Evolutionary conservation across 2,888 invertebrate species (phyloP).

Genomic region (Thereva nobilitata): DNA sequence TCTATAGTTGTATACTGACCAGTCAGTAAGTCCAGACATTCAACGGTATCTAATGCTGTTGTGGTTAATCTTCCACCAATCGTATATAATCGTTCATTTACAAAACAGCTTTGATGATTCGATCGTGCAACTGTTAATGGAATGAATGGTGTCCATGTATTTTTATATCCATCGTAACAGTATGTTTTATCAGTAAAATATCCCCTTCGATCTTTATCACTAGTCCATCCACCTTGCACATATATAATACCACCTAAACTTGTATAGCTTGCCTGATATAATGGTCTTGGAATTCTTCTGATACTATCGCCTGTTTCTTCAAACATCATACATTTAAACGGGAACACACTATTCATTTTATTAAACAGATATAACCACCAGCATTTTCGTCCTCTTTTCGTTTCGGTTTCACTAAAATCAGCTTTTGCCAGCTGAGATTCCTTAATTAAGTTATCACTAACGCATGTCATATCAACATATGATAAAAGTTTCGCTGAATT

Average conservation of each 20-base stretch:
- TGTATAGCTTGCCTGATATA: slow-evolving; percentile 36
- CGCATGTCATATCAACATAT: slow-evolving; percentile 26
- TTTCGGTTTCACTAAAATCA: too few species aligned
- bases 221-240: slow-evolving; percentile 42
- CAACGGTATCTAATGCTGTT: slow-evolving; percentile 36
- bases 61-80: slow-evolving; percentile 40
- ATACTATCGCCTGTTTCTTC: slow-evolving; percentile 22
- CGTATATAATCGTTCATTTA: slow-evolving; percentile 37
- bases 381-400: too few species aligned
- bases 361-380: not conserved
- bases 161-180: slow-evolving; percentile 37
- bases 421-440: not conserved
- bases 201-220: not conserved
- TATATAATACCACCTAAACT: slow-evolving; percentile 40
- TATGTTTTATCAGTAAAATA: slow-evolving; percentile 25
- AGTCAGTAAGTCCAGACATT: slow-evolving; percentile 39
- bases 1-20: slow-evolving; percentile 22
- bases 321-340: slow-evolving; percentile 29
- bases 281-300: not conserved
- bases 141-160: slow-evolving; percentile 41
- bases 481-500: slow-evolving; percentile 38
- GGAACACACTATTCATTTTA: slow-evolving; percentile 21
- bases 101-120: slow-evolving; percentile 41
- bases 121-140: slow-evolving; percentile 40
- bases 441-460: slow-evolving; percentile 38